These are phyloP conservation scores for Lasioglossum pauxillum DNA, from an alignment of 2,888 invertebrate species.

Conservation along the genomic window DNA sequence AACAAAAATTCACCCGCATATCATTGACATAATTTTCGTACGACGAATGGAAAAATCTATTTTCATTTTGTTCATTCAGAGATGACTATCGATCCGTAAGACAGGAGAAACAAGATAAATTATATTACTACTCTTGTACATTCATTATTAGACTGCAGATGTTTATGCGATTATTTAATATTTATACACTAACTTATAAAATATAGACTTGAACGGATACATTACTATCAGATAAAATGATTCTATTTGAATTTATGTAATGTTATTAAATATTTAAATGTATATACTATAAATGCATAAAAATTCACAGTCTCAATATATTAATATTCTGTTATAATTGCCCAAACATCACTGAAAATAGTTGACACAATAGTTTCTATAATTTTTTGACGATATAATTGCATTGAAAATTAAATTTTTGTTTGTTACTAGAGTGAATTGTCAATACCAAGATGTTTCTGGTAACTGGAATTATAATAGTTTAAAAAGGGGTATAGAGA, in stretches of 20 bases:
- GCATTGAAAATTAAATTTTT: conserved; percentile 13
- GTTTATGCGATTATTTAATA: not conserved
- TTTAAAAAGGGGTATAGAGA: not conserved
- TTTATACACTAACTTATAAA: not conserved
- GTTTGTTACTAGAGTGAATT: conserved; percentile 5
- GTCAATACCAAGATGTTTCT: not conserved
- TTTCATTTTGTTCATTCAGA: conserved; percentile 49
- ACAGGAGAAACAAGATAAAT: conserved; percentile 20
- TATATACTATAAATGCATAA: conserved; percentile 4
- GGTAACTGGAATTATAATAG: conserved; percentile 1
- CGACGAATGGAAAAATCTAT: conserved; percentile 31
- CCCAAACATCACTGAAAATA: conserved; percentile 9
- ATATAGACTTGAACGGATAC: not conserved
- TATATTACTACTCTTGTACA: conserved; percentile 18
- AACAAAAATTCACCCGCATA: not conserved
- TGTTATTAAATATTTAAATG: not conserved
- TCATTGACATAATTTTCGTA: conserved; percentile 16
- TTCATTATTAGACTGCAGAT: conserved; percentile 14
- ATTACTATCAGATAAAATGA: not conserved
- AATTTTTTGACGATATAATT: not conserved
- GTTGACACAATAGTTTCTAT: not conserved
- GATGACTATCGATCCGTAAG: conserved; percentile 56
- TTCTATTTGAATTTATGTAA: not conserved
- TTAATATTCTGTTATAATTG: conserved; percentile 11
- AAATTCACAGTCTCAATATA: conserved; percentile 9